Evolutionary conservation across 1,140 invertebrate genomes (phyloP).

Genomic region (Pseudomyrmex pallidus): DNA sequence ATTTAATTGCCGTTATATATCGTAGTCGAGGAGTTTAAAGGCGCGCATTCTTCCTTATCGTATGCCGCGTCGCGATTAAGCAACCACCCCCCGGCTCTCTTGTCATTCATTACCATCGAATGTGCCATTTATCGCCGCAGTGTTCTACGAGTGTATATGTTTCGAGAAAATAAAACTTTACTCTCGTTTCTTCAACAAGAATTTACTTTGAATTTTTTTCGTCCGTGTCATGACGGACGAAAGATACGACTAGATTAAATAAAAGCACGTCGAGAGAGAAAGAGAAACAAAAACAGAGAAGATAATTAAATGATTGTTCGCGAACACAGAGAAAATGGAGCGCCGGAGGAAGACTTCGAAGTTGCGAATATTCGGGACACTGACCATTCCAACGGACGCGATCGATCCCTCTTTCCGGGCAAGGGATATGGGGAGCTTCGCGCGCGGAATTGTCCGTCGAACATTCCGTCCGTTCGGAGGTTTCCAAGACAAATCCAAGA

Average conservation of each 20-base stretch:
- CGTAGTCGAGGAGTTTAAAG: conserved; percentile 37
- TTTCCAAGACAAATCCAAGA: conserved; percentile 60
- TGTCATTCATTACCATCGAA: conserved; percentile 12
- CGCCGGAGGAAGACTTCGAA: neutral
- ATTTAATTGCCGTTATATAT: conserved; percentile 53
- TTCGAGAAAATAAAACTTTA: too few species aligned
- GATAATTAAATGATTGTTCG: neutral
- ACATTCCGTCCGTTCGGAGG: conserved; percentile 28
- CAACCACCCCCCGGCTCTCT: neutral
- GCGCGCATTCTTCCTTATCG: conserved; percentile 55
- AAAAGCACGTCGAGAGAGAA: too few species aligned
- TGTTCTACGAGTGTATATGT: neutral
- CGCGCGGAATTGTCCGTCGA: conserved; percentile 59
- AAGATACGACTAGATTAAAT: too few species aligned
- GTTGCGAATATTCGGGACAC: conserved; percentile 15
- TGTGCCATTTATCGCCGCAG: conserved; percentile 30
- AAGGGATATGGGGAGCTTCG: conserved; percentile 17
- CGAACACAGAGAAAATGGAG: neutral
- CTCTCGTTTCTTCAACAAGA: too few species aligned
- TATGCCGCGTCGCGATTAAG: conserved; percentile 25
- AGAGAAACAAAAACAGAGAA: neutral
- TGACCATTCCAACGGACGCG: conserved; percentile 4
- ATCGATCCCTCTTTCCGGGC: conserved; percentile 48
- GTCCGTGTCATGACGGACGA: neutral
- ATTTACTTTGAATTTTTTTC: neutral